phyloP scores from a whole-genome alignment of 2,113 vertebrate genomes.

The Athene noctua region DNA sequence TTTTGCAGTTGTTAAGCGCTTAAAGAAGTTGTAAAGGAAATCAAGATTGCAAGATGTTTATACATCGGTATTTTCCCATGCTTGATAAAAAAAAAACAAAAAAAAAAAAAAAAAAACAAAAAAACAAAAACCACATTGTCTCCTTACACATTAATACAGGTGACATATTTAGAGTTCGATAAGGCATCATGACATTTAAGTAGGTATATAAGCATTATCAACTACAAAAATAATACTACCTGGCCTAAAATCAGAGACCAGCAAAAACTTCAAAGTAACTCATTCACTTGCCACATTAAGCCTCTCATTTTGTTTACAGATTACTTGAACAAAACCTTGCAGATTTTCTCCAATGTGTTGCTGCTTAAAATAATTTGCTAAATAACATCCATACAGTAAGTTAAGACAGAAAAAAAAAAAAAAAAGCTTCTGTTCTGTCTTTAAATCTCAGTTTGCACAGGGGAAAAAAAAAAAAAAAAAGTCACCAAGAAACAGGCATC shows the following conservation, averaged over 20 bases:
- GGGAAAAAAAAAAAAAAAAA: background rate
- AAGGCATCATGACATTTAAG: background rate
- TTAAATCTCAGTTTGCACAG: background rate
- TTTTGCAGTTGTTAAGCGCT: conserved; percentile 23
- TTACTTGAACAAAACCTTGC: background rate
- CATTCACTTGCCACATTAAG: background rate
- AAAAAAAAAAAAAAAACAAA: background rate
- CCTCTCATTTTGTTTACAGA: background rate
- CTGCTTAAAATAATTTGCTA: background rate
- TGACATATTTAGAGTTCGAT: background rate
- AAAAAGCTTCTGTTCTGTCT: background rate
- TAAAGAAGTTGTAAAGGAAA: conserved; percentile 51
- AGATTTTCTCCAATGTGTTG: background rate
- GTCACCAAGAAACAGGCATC: background rate
- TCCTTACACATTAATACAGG: background rate
- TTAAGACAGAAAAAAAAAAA: background rate
- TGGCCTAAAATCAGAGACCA: background rate
- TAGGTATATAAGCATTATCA: background rate
- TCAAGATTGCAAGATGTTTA: conserved; percentile 17
- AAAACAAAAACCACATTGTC: background rate
- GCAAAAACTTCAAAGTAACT: background rate
- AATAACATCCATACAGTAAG: background rate
- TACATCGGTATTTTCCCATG: background rate
- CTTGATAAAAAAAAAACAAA: background rate
- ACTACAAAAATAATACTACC: background rate